These are phyloP conservation scores for Trichomycterus rosablanca DNA, from an alignment of 2,113 vertebrate genomes.

Conservation along the genomic window DNA sequence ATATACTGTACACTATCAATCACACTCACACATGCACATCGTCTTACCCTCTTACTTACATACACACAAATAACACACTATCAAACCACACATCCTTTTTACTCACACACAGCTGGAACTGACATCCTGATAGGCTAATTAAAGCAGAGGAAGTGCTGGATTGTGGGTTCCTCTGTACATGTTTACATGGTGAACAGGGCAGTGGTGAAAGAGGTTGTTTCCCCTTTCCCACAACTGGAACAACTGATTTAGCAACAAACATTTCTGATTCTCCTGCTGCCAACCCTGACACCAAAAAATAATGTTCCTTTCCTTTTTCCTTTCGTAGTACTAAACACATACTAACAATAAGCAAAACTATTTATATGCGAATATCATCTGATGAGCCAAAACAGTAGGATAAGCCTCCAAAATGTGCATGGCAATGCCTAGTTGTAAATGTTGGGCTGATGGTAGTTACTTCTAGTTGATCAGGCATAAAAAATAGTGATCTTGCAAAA, in stretches of 20 bases:
- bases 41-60: conserved; percentile 14
- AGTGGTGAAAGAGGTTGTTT: conserved; percentile 45
- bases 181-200: conserved; percentile 52
- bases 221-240: conserved; percentile 53
- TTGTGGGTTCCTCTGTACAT: conserved; percentile 49
- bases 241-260: conserved; percentile 55
- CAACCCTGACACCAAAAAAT: conserved; percentile 9
- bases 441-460: too few relatives aligned
- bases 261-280: conserved; percentile 2
- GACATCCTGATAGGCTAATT: conserved; percentile 44
- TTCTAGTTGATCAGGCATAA: too few relatives aligned
- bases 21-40: conserved; percentile 19
- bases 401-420: too few relatives aligned
- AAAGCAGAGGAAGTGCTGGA: conserved; percentile 34
- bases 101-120: conserved; percentile 43
- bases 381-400: too few relatives aligned
- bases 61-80: conserved; percentile 5
- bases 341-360: too few relatives aligned
- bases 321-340: too few relatives aligned
- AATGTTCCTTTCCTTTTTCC: conserved; percentile 10
- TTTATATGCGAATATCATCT: too few relatives aligned
- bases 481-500: too few relatives aligned
- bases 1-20: conserved; percentile 1
- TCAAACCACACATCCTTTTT: conserved; percentile 13
- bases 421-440: too few relatives aligned